Base-by-base conservation (phyloP, 2,797 vertebrate genomes). In the Gila robusta region DNA sequence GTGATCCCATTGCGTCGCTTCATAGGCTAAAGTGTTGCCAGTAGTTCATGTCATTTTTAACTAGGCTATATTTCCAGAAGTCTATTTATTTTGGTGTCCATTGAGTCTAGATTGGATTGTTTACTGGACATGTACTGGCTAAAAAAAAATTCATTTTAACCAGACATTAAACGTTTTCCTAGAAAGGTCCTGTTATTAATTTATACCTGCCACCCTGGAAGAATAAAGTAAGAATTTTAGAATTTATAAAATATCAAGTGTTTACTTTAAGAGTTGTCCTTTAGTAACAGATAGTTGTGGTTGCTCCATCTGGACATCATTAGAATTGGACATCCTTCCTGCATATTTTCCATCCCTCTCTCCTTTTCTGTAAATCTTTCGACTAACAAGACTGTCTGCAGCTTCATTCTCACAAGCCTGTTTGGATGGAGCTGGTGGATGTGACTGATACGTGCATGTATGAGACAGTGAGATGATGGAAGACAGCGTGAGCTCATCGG, bases 251-350 rank as follows among this genome's bases (percentile, higher is more conserved):
- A 83, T 49, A 3, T 26, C 12, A 64, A 77, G 81, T 76, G 83
- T 89, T 82, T 84, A 11, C 69, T 83, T 88, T 90, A 83, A 83
- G 37, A 59, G 69, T 49, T 49, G 67, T 73, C 52, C 41, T 79
- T 56, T 39, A 73, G 90, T 89, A 92, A 91, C 90, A 93, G 90
- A 91, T 83, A 85, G 89, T 26, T 69, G 54, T 89, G 85, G 89
- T 87, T 84, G 72, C 84, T 89, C 92, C 93, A 94, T 95, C 94
- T 96, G 94, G 93, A 86, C 44, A 16, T 90, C 89, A 93, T 96
- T 94, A 95, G 89, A 89, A 91, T 87, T 67, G 71, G 35, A 88
- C 93, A 92, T 93, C 93, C 92, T 91, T 87, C 89, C 35, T 84
- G 67, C 59, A 79, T 81, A 74, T 87, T 70, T 72, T 47, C 86